Evolutionary conservation across 2,797 vertebrate genomes (phyloP), one percentile per base, ranked within the genome.

Genomic region (Melanogrammus aeglefinus): DNA sequence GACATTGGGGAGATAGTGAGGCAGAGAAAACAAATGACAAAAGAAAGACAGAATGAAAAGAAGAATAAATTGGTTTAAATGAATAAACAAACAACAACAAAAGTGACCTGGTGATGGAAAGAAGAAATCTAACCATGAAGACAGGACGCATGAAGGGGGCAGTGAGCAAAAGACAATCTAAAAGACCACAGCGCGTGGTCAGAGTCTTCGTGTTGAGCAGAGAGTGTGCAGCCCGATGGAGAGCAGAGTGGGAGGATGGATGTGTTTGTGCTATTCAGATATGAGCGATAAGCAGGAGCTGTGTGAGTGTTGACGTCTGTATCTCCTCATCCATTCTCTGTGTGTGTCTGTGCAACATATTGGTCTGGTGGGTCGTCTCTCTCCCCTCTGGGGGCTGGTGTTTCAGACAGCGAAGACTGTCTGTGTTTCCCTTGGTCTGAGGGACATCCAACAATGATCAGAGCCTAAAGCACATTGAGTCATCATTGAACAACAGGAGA

Each of bases 91-190:
- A 66, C 33, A 70, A 63, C 21, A 70, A 74, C 38, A 75, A 13
- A 47, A 24, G 76, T 14, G 73, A 77, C n/a, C 75, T 39, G 76
- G 71, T n/a, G n/a, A n/a, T n/a, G 36, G 35, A 44, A 74, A 74
- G 75, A 72, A 39, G 72, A 73, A 31, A 73, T 27, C 7, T 27
- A 33, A 1, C 4, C 6, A 18, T 2, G 6, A 33, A 72, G 12
- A 44, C 16, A 38, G 35, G 21, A 38, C 35, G 1, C 2, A 38
- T 8, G 35, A 21, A 5, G 35, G 36, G 35, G 35, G 36, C 18
- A n/a, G 7, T 18, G 10, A 10, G 39, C 14, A 18, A 29, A 71
- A 71, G n/a, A 24, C 27, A 71, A 12, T 13, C 41, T 10, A 44
- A 44, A 44, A 1, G 12, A 44, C 41, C 12, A 10, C 41, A 44